These are phyloP conservation scores for Eriocheir sinensis DNA, from an alignment of 1,140 invertebrate species.

Conservation along the genomic window DNA sequence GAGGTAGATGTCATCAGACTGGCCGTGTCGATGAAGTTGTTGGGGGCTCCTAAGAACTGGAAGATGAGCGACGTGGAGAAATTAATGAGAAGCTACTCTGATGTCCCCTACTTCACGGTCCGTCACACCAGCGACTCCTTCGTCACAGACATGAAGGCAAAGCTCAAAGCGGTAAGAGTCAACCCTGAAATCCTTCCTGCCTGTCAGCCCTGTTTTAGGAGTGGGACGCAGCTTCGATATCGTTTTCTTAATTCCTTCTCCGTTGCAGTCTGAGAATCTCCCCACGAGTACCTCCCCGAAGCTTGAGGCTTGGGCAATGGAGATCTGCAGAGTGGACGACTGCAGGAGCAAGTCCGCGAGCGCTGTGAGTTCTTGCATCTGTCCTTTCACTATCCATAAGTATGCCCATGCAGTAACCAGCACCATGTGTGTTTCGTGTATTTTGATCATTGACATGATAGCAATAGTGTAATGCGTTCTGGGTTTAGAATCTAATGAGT, in stretches of 20 bases:
- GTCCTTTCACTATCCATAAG: too few species aligned
- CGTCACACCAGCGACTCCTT: not conserved
- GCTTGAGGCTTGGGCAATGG: not conserved
- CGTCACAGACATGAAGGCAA: not conserved
- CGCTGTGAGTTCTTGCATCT: not conserved
- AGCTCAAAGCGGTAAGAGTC: not conserved
- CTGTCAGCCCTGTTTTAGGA: too few species aligned
- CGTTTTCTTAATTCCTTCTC: not conserved
- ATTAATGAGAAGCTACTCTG: not conserved
- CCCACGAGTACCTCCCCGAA: not conserved
- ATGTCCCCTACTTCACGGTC: not conserved
- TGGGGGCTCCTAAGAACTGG: not conserved
- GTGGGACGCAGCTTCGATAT: too few species aligned
- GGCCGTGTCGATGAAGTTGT: not conserved
- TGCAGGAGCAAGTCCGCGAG: not conserved
- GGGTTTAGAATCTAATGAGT: too few species aligned
- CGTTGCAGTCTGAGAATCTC: not conserved
- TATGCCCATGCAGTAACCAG: too few species aligned
- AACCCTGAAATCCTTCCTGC: too few species aligned
- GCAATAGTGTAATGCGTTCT: too few species aligned
- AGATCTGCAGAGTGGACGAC: not conserved
- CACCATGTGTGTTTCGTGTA: too few species aligned
- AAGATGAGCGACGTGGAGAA: not conserved
- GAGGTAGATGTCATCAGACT: not conserved
- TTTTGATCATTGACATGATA: too few species aligned